Base-by-base conservation (phyloP, 2,888 invertebrate genomes). In the Drosophila cognata region DNA sequence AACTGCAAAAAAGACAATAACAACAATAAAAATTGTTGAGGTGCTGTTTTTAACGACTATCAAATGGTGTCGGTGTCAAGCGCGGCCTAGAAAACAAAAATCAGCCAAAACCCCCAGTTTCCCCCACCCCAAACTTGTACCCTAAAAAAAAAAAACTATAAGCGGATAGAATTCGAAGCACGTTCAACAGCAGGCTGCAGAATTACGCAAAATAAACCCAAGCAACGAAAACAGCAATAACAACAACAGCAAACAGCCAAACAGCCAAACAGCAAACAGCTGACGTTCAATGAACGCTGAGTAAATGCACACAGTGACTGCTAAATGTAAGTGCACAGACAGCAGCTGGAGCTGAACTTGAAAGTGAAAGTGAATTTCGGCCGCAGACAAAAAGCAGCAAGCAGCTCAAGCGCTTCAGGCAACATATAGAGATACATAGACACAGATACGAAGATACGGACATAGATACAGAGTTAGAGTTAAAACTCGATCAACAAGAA, bases 221-320 rank as follows among this genome's bases (percentile, higher is more conserved):
- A 63, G 29, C 53, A 46, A 25, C 46, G 43, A 43, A 16, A 16
- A 16, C 70, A 46, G 31, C 60, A 50, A 46, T 60, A 48, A 46
- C 67, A 70, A 67, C 71, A 28, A 50, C 76, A 50, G 50, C 71
- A 36, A 28, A 62, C 71, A 50, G 48, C 46, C 21, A 21, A 60
- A 64, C 71, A 50, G 48, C 46, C 21, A 21, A 60, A 64, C 71
- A 50, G 48, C 46, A 68, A 81, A 88, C 83, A 79, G 81, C 88
- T 79, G 79, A 87, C 89, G 88, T 89, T 90, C 89, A 89, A 87
- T 87, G 91, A 89, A 82, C 82, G 89, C 65, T 67, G 73, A 60
- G 72, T 77, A 73, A 74, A 84, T 77, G 74, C 77, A 82, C 55
- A 75, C 78, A 78, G 46, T 82, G 82, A 79, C 59, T 82, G 79